Conservation (phyloP, 2,113 vertebrate species). For the Ursus arctos region DNA sequence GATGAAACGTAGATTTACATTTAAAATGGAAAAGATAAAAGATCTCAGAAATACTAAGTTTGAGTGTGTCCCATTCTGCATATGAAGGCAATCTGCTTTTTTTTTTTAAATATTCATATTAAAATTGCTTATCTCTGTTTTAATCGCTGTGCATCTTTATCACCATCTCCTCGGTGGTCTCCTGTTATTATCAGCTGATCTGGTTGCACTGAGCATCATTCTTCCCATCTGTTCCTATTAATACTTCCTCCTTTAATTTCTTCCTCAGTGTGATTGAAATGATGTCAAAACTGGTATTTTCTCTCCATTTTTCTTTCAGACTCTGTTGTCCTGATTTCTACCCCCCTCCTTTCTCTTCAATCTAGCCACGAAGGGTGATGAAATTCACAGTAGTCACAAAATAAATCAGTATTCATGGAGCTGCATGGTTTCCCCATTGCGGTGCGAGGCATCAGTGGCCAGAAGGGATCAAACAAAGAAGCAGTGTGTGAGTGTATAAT, state of each 20-base stretch:
- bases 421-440: background rate
- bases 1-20: slow-evolving; percentile 27
- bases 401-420: background rate
- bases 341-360: background rate
- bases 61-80: background rate
- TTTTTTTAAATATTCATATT: background rate
- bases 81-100: background rate
- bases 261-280: background rate
- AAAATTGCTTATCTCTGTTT: background rate
- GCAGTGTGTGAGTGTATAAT: background rate
- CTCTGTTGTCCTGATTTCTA: background rate
- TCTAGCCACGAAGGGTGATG: background rate
- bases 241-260: background rate
- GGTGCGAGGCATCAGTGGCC: background rate
- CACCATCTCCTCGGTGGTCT: background rate
- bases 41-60: background rate
- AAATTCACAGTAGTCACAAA: background rate
- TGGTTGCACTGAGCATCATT: background rate
- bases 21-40: slow-evolving; percentile 52
- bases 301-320: background rate
- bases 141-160: background rate
- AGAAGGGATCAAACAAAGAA: background rate
- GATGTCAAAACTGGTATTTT: background rate
- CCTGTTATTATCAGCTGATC: background rate
- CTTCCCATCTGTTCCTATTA: slow-evolving; percentile 19